These are phyloP conservation scores for Luperina testacea DNA, from an alignment of 2,888 invertebrate species.

Conservation along the genomic window DNA sequence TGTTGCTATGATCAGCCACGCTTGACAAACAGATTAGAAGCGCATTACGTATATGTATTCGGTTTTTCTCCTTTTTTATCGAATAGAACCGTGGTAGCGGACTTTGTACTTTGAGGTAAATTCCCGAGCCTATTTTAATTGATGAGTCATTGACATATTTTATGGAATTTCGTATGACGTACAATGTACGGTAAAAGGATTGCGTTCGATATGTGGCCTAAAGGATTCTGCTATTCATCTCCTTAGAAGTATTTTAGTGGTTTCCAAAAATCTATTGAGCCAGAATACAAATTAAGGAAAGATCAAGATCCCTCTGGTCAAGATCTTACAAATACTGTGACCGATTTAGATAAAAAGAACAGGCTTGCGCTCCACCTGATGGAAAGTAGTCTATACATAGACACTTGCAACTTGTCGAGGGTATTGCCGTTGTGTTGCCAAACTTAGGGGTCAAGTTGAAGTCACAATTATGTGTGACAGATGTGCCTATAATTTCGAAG, in stretches of 20 bases:
- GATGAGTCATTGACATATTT: not conserved
- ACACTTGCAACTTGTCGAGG: not conserved
- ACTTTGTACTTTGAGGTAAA: constrained; percentile 15
- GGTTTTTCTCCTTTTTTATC: constrained; percentile 4
- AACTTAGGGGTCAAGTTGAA: not conserved
- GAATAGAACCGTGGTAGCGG: not conserved
- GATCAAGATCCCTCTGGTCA: not conserved
- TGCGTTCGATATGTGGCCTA: not conserved
- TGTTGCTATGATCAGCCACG: not conserved
- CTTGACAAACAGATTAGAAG: constrained; percentile 25
- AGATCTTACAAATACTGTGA: not conserved
- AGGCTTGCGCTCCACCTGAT: not conserved
- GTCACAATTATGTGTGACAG: not conserved
- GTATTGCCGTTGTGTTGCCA: not conserved
- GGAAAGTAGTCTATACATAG: not conserved
- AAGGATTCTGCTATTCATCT: not conserved
- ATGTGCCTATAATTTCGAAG: not conserved
- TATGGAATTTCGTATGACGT: constrained; percentile 8
- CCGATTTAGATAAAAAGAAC: not conserved
- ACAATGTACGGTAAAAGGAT: not conserved
- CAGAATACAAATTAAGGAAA: not conserved
- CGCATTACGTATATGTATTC: constrained; percentile 6
- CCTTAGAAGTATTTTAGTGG: not conserved
- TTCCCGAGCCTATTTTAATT: not conserved
- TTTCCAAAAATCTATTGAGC: not conserved